phyloP scores from a whole-genome alignment of 2,113 vertebrate species.

The Dinomys branickii region DNA sequence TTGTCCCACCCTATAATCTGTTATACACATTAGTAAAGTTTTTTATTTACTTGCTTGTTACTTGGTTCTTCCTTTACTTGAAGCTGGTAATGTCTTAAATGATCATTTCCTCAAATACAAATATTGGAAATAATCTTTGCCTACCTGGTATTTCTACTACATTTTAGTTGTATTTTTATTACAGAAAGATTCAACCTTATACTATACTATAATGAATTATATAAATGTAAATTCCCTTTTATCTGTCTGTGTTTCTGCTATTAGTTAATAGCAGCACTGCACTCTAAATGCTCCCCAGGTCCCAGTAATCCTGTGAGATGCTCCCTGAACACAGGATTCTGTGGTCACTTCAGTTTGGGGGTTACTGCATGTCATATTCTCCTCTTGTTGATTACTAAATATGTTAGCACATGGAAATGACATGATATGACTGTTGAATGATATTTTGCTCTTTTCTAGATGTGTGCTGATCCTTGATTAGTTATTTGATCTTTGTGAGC shows the following conservation, averaged over 20 bases:
- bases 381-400: background rate
- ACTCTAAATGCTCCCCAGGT: background rate
- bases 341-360: background rate
- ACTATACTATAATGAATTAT: background rate
- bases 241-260: background rate
- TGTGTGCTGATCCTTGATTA: background rate
- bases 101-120: background rate
- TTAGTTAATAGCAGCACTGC: background rate
- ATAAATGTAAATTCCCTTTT: background rate
- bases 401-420: background rate
- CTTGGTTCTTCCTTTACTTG: background rate
- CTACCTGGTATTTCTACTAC: background rate
- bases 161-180: background rate
- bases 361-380: too few relatives aligned
- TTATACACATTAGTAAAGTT: background rate
- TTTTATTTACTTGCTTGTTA: background rate
- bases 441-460: background rate
- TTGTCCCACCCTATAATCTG: background rate
- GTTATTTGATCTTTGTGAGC: conserved; percentile 1
- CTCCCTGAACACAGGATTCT: background rate
- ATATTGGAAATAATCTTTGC: background rate
- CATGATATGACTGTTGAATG: background rate
- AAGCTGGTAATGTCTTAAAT: background rate
- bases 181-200: background rate
- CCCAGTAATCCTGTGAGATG: background rate